phyloP scores from a whole-genome alignment of 2,797 vertebrate genomes.

The Platalea minor region DNA sequence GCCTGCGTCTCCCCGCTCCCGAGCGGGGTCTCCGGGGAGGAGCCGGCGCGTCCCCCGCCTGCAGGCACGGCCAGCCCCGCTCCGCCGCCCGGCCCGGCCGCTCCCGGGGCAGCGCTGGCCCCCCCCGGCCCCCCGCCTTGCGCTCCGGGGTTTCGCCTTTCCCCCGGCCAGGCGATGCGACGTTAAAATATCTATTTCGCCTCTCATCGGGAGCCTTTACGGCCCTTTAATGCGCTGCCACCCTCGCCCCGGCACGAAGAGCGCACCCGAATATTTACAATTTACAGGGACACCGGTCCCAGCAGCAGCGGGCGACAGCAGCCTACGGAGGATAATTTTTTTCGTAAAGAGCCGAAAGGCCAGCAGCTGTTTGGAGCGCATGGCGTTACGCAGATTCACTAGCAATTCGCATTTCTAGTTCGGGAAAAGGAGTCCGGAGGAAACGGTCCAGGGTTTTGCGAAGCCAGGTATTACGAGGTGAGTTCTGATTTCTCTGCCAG shows the following conservation, averaged over 20 bases:
- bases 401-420: not conserved
- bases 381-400: not conserved
- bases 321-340: rapidly evolving
- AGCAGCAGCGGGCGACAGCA: not conserved
- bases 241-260: rapidly evolving
- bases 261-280: not conserved
- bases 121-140: not conserved
- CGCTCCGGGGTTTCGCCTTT: not conserved
- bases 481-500: not conserved
- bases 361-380: rapidly evolving
- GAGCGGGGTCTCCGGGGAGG: not conserved
- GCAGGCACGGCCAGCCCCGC: too few relatives aligned
- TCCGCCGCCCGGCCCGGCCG: not conserved
- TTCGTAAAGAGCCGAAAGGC: not conserved
- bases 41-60: too few relatives aligned
- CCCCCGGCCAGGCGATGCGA: rapidly evolving
- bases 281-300: not conserved
- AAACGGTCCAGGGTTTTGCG: not conserved
- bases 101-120: too few relatives aligned
- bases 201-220: not conserved
- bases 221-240: rapidly evolving
- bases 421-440: not conserved
- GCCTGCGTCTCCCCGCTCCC: not conserved
- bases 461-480: not conserved
- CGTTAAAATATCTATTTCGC: not conserved